These are phyloP conservation scores for Galerucella calmariensis DNA, from an alignment of 2,888 invertebrate species.

Conservation along the genomic window DNA sequence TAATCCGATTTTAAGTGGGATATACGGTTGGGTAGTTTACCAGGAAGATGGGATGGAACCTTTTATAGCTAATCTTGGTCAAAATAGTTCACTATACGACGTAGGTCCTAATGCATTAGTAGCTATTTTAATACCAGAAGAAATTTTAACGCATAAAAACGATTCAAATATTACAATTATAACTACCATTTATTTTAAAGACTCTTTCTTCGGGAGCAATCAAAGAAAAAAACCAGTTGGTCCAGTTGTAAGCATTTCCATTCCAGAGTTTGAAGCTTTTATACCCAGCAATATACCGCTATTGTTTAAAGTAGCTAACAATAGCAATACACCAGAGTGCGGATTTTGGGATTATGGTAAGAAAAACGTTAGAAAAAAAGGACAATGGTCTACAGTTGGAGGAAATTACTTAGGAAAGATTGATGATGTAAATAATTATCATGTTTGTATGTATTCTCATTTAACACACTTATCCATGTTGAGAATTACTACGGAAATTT, in stretches of 20 bases:
- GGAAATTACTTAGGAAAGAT: constrained; percentile 63
- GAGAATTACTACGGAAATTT: constrained; percentile 55
- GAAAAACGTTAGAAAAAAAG: constrained; percentile 56
- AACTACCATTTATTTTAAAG: constrained; percentile 57
- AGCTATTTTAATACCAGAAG: constrained; percentile 56
- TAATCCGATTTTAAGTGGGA: constrained; percentile 66
- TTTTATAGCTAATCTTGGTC: constrained; percentile 63
- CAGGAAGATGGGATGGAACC: constrained; percentile 48
- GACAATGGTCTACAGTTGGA: constrained; percentile 70
- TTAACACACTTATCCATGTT: constrained; percentile 72
- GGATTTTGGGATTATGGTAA: constrained; percentile 70
- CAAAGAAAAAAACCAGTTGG: constrained; percentile 37
- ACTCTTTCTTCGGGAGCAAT: constrained; percentile 56
- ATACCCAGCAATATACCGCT: constrained; percentile 69
- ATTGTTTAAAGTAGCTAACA: constrained; percentile 64
- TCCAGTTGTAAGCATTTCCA: constrained; percentile 70
- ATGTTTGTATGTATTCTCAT: constrained; percentile 69
- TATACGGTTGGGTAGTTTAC: constrained; percentile 68
- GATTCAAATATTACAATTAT: constrained; percentile 50
- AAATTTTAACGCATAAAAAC: constrained; percentile 46
- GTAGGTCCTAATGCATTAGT: constrained; percentile 50
- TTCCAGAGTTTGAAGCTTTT: constrained; percentile 70
- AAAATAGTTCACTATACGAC: constrained; percentile 64
- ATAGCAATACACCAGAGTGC: constrained; percentile 61
- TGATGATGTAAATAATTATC: constrained; percentile 61